Base-by-base conservation (phyloP, 2,113 vertebrate genomes). In the Oncorhynchus nerka region DNA sequence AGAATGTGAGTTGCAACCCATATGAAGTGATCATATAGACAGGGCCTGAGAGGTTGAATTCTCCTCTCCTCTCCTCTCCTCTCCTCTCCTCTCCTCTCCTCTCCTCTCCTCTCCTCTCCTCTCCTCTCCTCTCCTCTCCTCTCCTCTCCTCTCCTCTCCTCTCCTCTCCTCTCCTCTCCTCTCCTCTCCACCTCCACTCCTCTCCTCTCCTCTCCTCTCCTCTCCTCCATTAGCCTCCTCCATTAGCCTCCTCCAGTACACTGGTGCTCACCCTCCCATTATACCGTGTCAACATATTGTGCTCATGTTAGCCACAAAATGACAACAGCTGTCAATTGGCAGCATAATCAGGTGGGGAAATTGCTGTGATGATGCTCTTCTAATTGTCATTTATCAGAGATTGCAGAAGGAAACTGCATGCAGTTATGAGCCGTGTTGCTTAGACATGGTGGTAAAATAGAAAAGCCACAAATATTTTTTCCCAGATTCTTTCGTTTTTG, bases 281-380 rank as follows among this genome's bases (percentile, higher is more conserved):
- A 76, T 84, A 68, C 34, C 81, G 75, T 85, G 80, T 85, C 84
- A 85, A 75, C 73, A 82, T 74, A 84, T 83, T 77, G 75, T 74
- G 80, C 71, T 86, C 72, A 73, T 80, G 77, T 85, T 72, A 75
- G 77, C 77, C 74, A 78, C 78, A 87, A 82, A 88, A 86, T 84
- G 77, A 84, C 79, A 80, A 75, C 75, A 34, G 67, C 78, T 85
- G 81, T 88, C 78, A 84, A 85, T 85, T 75, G 59, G 72, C 69
- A 30, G 61, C 70, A 71, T 81, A 82, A 90, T 86, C 84, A 85
- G 76, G 65, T 39, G 45, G 30, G 67, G 75, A 73, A 71, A 79
- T 75, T 71, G 75, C 72, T 78, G 76, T 45, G 79, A 76, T 81
- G 61, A 83, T 73, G 81, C 78, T 32, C 55, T 67, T 81, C 74